Base-by-base conservation (phyloP, 2,888 invertebrate genomes). In the Ceriagrion tenellum region DNA sequence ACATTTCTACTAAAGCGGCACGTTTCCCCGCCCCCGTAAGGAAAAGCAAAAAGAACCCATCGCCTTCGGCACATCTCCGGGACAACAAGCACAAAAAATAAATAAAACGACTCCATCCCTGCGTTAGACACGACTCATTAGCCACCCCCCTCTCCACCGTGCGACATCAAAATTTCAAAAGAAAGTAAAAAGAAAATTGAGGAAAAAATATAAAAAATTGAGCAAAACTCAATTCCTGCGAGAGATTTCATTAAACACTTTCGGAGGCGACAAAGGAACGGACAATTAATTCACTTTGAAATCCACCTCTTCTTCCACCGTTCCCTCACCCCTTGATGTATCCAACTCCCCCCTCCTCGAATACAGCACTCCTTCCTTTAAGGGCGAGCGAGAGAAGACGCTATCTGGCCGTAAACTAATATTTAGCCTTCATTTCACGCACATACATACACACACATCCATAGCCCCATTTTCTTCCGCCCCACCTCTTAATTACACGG, bases 351-450 rank as follows among this genome's bases (percentile, higher is more conserved):
- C n/a, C 8, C 81, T 35, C 35, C 81, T 69, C n/a, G 10, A 69
- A 69, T 69, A n/a, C n/a, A 69, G 88, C 88, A 10, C 88, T 88
- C 88, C 20, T 4, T 47, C 47, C 47, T 40, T 59, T 59, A 1
- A 0, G 59, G 59, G 35, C 89, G 35, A 55, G 89, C 35, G n/a
- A 10, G n/a, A n/a, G n/a, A 89, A 89, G 81, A 81, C 47, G 89
- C 55, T 89, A 89, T 89, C 89, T 55, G 89, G 89, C 89, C 89
- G 89, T 89, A 89, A 89, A 89, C 89, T 89, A 89, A 89, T 89
- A 89, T 89, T 89, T 55, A 55, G 89, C 89, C n/a, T 89, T 55
- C 55, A 55, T 26, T 81, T 81, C 35, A 81, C 81, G 81, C 81
- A 81, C 81, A 81, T 81, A 81, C 59, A 59, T 47, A 47, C 59